These are phyloP conservation scores for Pollenia angustigena DNA, from an alignment of 2,888 invertebrate species.

Conservation along the genomic window DNA sequence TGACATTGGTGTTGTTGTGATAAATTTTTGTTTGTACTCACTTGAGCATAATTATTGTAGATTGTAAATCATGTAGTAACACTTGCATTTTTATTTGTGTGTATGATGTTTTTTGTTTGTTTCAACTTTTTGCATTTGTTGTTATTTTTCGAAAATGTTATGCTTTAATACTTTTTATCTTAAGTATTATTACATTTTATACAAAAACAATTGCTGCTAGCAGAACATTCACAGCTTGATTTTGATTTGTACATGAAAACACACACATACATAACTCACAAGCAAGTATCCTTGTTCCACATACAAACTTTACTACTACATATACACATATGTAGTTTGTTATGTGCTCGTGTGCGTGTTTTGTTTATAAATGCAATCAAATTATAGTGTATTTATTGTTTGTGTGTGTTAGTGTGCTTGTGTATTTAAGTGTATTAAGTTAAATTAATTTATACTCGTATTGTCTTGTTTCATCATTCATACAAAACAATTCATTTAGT, in stretches of 20 bases:
- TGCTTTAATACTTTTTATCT: constrained; percentile 63
- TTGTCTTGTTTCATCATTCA: constrained; percentile 56
- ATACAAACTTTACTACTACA: background rate
- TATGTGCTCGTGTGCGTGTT: constrained; percentile 41
- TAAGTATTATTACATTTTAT: constrained; percentile 62
- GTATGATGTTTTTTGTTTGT: constrained; percentile 7
- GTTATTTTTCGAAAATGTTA: constrained; percentile 36
- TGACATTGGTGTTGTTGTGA: constrained; percentile 33
- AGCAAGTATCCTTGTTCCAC: background rate
- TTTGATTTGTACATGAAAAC: constrained; percentile 31
- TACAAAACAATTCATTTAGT: constrained; percentile 40
- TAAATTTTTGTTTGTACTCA: constrained; percentile 31
- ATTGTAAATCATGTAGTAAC: background rate
- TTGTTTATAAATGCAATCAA: constrained; percentile 67
- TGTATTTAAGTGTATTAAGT: constrained; percentile 52
- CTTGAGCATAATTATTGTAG: constrained; percentile 18
- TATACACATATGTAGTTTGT: constrained; percentile 28
- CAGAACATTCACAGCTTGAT: constrained; percentile 39
- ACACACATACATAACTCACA: background rate
- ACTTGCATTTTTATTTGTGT: constrained; percentile 40
- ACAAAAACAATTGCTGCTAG: constrained; percentile 7
- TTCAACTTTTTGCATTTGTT: background rate
- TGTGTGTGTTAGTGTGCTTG: constrained; percentile 2
- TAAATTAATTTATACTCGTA: constrained; percentile 65
- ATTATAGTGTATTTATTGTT: constrained; percentile 17